Conservation (phyloP, 2,888 invertebrate genomes). For the Mesorhabditis belari region DNA sequence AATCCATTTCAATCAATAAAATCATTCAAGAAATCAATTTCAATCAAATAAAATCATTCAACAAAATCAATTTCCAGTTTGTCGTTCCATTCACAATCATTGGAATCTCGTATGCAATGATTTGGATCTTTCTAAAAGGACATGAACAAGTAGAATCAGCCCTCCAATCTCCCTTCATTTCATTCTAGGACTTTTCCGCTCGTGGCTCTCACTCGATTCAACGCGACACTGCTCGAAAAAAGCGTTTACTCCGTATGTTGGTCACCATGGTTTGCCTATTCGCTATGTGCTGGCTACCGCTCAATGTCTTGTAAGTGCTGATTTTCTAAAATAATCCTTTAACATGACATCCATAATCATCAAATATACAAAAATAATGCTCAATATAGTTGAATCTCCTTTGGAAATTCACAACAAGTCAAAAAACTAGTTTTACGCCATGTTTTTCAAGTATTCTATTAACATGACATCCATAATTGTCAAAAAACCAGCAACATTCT, state of each 20-base stretch:
- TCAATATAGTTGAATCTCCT: too few species aligned
- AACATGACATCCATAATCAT: too few species aligned
- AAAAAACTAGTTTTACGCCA: too few species aligned
- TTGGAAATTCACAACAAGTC: too few species aligned
- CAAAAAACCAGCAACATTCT: too few species aligned
- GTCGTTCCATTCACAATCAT: constrained; percentile 87
- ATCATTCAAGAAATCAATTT: constrained; percentile 55
- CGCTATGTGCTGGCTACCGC: constrained; percentile 75
- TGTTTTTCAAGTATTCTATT: too few species aligned
- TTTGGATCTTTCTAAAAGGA: constrained; percentile 62
- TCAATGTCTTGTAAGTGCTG: constrained; percentile 76
- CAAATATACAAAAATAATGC: too few species aligned
- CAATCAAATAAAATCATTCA: constrained; percentile 62
- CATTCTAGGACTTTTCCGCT: neutral
- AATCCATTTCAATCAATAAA: too few species aligned
- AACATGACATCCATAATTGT: too few species aligned
- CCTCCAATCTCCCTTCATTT: constrained; percentile 69
- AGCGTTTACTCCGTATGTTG: constrained; percentile 89
- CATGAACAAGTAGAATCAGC: constrained; percentile 63
- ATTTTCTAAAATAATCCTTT: too few species aligned
- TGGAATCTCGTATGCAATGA: constrained; percentile 84
- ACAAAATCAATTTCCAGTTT: constrained; percentile 62
- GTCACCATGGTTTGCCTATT: constrained; percentile 94
- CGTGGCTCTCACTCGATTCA: constrained; percentile 3
- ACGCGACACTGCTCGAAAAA: constrained; percentile 53